A percentile compares a stretch with the other conserved stretches of the same genome.
Evolutionary conservation across 2,113 vertebrate genomes (phyloP).

Genomic region (Phaethon lepturus): DNA sequence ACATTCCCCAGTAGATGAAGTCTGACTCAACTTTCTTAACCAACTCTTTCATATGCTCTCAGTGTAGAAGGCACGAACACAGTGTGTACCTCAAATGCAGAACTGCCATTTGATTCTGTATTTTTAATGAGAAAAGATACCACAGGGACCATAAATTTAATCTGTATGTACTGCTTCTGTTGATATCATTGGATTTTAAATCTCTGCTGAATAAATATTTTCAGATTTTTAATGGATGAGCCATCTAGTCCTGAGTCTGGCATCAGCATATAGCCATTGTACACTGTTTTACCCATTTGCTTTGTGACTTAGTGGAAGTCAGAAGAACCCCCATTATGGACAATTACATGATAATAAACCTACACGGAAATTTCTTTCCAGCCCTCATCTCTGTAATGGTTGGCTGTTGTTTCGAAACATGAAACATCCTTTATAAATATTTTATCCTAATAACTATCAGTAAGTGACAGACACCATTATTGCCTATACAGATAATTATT

Average conservation of each 20-base stretch:
- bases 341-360: conserved; percentile 3
- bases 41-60: background rate
- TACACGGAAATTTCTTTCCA: background rate
- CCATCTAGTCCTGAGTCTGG: background rate
- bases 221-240: background rate
- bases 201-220: background rate
- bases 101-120: conserved; percentile 21
- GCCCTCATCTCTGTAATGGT: background rate
- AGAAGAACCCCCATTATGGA: conserved; percentile 16
- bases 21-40: background rate
- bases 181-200: background rate
- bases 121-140: background rate
- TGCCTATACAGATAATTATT: background rate
- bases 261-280: background rate
- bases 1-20: background rate
- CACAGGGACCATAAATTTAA: background rate
- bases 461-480: background rate
- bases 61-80: background rate
- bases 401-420: conserved; percentile 9
- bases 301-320: conserved; percentile 16
- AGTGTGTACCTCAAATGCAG: background rate
- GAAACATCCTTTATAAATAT: conserved; percentile 29
- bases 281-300: background rate
- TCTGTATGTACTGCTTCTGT: background rate
- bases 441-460: conserved; percentile 22